These are phyloP conservation scores for Uloborus diversus DNA, from an alignment of 1,140 invertebrate genomes.

Conservation along the genomic window DNA sequence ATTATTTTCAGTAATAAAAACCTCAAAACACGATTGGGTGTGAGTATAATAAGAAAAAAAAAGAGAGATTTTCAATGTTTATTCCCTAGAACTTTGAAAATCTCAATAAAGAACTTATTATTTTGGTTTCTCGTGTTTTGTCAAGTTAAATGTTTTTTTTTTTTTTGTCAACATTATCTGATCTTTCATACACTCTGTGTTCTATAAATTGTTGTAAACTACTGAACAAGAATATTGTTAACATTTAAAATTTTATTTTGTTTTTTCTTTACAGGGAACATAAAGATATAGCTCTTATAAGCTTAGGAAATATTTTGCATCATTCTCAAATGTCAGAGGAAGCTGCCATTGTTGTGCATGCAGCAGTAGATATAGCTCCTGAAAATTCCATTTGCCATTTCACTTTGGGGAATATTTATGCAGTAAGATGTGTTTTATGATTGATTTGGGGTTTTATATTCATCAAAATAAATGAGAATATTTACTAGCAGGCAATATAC, in stretches of 20 bases:
- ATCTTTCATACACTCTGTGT: neutral
- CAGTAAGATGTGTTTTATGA: slow-evolving; percentile 28
- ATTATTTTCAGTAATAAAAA: no score
- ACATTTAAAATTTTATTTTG: no score
- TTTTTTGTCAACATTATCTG: neutral
- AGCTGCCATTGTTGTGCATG: slow-evolving; percentile 80
- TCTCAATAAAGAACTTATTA: no score
- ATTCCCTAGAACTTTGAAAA: neutral
- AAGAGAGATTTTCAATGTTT: neutral
- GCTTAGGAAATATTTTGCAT: slow-evolving; percentile 83
- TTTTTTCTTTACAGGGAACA: slow-evolving; percentile 70
- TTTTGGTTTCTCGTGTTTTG: no score
- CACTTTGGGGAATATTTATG: slow-evolving; percentile 71
- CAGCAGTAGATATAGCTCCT: slow-evolving; percentile 81
- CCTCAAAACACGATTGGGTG: no score
- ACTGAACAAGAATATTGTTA: no score
- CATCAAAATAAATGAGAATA: no score
- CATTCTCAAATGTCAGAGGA: slow-evolving; percentile 77
- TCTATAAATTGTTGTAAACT: neutral
- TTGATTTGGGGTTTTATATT: no score
- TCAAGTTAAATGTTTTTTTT: neutral
- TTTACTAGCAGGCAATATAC: no score
- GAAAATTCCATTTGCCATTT: slow-evolving; percentile 78
- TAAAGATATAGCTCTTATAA: slow-evolving; percentile 82
- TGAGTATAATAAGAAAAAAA: no score